These are phyloP conservation scores for Nasonia vitripennis DNA, from an alignment of 1,140 invertebrate species.

Conservation along the genomic window DNA sequence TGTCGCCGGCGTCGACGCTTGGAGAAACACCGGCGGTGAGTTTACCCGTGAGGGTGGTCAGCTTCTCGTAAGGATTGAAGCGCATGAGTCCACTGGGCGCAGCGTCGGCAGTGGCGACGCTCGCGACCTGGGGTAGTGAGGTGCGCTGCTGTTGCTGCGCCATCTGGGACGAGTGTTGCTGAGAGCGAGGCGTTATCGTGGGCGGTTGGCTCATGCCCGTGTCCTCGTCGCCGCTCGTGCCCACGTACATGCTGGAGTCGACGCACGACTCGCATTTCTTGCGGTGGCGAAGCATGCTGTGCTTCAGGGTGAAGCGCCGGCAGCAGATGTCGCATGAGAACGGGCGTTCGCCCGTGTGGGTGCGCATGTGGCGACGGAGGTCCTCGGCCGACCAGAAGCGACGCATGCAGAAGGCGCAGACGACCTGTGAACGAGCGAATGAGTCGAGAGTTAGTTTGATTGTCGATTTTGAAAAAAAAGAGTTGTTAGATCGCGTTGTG, in stretches of 20 bases:
- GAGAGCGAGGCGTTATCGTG: constrained; percentile 72
- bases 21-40: constrained; percentile 71
- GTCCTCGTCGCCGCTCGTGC: constrained; percentile 73
- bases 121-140: constrained; percentile 66
- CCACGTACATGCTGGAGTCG: constrained; percentile 66
- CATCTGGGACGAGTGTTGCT: constrained; percentile 62
- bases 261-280: constrained; percentile 84
- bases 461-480: not conserved
- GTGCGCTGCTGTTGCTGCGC: constrained; percentile 63
- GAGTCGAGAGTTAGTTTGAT: not conserved
- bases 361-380: constrained; percentile 92
- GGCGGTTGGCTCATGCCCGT: constrained; percentile 62
- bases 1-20: constrained; percentile 72
- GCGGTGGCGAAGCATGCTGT: constrained; percentile 93
- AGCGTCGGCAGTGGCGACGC: constrained; percentile 68
- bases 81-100: constrained; percentile 66
- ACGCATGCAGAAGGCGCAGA: constrained; percentile 93
- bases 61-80: constrained; percentile 70
- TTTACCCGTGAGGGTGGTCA: constrained; percentile 75
- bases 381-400: constrained; percentile 96
- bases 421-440: constrained; percentile 77
- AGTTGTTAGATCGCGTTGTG: constrained; percentile 13
- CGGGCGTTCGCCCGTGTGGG: constrained; percentile 87
- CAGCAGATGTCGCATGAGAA: constrained; percentile 89
- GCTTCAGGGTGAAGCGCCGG: constrained; percentile 91